Percentiles rank a stretch among this genome's conserved stretches.
phyloP scores from a whole-genome alignment of 1,140 invertebrate genomes.

The Campoletis sonorensis region DNA sequence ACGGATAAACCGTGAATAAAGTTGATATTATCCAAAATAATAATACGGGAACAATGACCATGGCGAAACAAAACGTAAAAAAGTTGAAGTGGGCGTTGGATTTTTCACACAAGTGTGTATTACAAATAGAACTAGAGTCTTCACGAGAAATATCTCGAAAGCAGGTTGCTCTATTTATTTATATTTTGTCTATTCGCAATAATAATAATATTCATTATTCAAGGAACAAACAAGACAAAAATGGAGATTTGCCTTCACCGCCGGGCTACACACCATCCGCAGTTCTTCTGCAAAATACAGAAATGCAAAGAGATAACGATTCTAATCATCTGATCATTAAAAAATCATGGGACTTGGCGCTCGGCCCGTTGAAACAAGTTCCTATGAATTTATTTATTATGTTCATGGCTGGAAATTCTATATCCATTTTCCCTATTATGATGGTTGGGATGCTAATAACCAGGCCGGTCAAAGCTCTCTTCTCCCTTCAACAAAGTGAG shows the following conservation, averaged over 20 bases:
- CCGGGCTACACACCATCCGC: constrained; percentile 89
- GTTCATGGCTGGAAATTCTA: constrained; percentile 99
- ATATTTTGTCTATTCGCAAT: no score
- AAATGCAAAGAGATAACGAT: constrained; percentile 86
- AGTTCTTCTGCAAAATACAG: constrained; percentile 84
- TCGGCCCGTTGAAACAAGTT: constrained; percentile 95
- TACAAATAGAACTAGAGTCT: constrained; percentile 28
- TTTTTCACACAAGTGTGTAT: constrained; percentile 73
- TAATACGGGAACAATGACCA: constrained; percentile 55
- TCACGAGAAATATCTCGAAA: no score
- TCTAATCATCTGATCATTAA: constrained; percentile 92
- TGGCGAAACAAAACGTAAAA: constrained; percentile 67
- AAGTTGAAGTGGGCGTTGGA: constrained; percentile 76
- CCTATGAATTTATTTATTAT: constrained; percentile 99
- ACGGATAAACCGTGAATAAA: no score
- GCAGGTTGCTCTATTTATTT: no score
- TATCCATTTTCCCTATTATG: constrained; percentile 99
- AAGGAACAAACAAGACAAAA: constrained; percentile 73
- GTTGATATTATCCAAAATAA: constrained; percentile 23
- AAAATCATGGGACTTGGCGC: constrained; percentile 98
- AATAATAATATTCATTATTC: background rate
- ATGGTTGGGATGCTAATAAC: constrained; percentile 99
- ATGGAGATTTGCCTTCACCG: constrained; percentile 82
- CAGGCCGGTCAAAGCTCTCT: constrained; percentile 95
- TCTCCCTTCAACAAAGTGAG: constrained; percentile 89